Evolutionary conservation across 2,888 invertebrate species (phyloP).

Genomic region (Drosophila phalerata): DNA sequence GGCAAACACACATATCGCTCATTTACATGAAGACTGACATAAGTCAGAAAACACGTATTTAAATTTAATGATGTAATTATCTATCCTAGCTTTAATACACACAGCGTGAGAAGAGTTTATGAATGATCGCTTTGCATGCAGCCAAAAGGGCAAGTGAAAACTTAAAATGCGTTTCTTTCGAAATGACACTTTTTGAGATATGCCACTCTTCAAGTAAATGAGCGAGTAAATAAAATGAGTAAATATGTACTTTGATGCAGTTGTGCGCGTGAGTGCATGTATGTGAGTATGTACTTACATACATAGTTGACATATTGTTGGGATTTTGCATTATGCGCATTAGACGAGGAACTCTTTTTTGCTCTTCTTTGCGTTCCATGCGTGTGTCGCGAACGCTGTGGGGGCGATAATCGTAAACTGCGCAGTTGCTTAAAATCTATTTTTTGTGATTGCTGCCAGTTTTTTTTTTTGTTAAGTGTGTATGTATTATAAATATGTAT

Average conservation of each 20-base stretch:
- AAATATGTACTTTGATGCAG: background rate
- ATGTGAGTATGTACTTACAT: too few species aligned
- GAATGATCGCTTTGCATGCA: too few species aligned
- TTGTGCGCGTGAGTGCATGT: background rate
- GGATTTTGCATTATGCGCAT: constrained; percentile 42
- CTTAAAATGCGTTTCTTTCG: too few species aligned
- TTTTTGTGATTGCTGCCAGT: constrained; percentile 36
- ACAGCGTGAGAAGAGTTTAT: too few species aligned
- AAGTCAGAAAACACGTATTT: too few species aligned
- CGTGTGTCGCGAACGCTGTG: constrained; percentile 28
- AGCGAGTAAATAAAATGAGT: too few species aligned
- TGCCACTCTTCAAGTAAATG: too few species aligned
- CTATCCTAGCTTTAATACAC: too few species aligned
- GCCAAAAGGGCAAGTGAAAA: too few species aligned
- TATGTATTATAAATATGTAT: constrained; percentile 2
- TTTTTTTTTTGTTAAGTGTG: constrained; percentile 4
- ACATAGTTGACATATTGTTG: constrained; percentile 23
- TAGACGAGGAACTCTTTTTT: constrained; percentile 21
- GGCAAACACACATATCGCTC: constrained; percentile 10
- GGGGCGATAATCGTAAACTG: constrained; percentile 50
- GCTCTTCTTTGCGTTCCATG: constrained; percentile 32
- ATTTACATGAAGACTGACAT: too few species aligned
- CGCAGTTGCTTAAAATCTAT: constrained; percentile 57
- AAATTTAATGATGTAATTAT: too few species aligned
- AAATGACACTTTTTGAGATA: too few species aligned